Conservation (phyloP, 2,888 invertebrate species). For the Polydrusus tereticollis region DNA sequence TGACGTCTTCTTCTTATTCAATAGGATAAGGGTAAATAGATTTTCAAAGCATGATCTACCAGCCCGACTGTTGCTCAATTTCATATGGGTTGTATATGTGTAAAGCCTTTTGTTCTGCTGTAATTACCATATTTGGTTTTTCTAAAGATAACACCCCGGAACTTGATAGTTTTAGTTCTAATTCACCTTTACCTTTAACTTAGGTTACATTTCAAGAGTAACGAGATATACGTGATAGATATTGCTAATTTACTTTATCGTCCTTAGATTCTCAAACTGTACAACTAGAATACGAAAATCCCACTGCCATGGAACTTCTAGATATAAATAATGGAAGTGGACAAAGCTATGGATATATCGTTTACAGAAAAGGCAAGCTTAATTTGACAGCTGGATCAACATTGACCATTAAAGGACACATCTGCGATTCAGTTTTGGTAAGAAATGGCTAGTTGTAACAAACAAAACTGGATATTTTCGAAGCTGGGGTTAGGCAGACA, state of each 20-base stretch:
- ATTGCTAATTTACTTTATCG: neutral
- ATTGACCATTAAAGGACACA: conserved; percentile 65
- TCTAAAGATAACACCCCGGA: no score
- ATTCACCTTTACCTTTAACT: no score
- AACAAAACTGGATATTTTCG: conserved; percentile 46
- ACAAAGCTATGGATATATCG: conserved; percentile 72
- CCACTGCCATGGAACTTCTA: conserved; percentile 64
- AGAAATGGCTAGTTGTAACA: neutral
- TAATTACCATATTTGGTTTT: no score
- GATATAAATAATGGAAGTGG: conserved; percentile 67
- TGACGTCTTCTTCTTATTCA: no score
- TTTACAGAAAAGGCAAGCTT: conserved; percentile 67
- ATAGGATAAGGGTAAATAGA: no score
- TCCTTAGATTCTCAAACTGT: conserved; percentile 27
- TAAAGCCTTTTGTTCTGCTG: no score
- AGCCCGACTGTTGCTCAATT: no score
- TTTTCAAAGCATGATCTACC: no score
- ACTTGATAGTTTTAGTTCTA: no score
- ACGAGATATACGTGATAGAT: conserved; percentile 72
- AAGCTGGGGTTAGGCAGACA: conserved; percentile 48
- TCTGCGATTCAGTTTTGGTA: conserved; percentile 70
- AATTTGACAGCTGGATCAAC: conserved; percentile 57
- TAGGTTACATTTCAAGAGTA: no score
- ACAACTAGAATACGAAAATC: conserved; percentile 54
- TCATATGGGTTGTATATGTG: no score